A percentile compares a stretch with the other conserved stretches of the same genome.
These are phyloP conservation scores for Pteronura brasiliensis DNA, from an alignment of 2,113 vertebrate species.

Conservation along the genomic window DNA sequence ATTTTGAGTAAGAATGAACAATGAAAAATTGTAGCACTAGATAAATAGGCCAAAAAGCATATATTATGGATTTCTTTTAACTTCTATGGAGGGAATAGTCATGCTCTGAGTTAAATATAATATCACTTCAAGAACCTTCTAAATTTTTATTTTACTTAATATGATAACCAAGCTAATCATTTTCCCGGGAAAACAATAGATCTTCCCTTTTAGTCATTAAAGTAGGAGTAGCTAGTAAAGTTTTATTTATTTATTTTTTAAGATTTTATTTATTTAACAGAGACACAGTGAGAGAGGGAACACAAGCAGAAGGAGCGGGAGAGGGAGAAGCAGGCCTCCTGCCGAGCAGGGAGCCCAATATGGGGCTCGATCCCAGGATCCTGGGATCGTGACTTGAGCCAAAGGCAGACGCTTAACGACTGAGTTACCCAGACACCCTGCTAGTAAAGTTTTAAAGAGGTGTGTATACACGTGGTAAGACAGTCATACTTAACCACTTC, in stretches of 20 bases:
- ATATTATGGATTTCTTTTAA: neutral
- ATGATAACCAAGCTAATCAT: neutral
- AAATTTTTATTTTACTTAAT: neutral
- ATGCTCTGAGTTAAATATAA: neutral
- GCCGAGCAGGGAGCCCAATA: too few relatives aligned
- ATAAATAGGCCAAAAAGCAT: neutral
- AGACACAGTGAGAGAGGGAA: too few relatives aligned
- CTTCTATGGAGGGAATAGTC: neutral
- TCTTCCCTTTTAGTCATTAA: neutral
- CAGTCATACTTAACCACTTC: neutral
- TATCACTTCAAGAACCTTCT: neutral
- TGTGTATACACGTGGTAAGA: neutral
- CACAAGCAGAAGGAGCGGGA: too few relatives aligned
- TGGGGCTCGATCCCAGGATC: too few relatives aligned
- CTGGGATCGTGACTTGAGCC: too few relatives aligned
- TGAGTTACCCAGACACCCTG: too few relatives aligned
- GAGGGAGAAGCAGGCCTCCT: too few relatives aligned
- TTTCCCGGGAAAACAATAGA: neutral
- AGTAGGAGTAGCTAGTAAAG: neutral
- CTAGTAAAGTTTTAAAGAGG: neutral
- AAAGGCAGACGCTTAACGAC: too few relatives aligned
- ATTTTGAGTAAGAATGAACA: neutral
- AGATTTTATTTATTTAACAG: too few relatives aligned
- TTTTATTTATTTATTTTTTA: too few relatives aligned
- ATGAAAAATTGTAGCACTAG: neutral